Percentiles rank a stretch among this genome's conserved stretches.
These are phyloP conservation scores for Adelognathus sp. DNA, from an alignment of 2,888 invertebrate species.

Conservation along the genomic window DNA sequence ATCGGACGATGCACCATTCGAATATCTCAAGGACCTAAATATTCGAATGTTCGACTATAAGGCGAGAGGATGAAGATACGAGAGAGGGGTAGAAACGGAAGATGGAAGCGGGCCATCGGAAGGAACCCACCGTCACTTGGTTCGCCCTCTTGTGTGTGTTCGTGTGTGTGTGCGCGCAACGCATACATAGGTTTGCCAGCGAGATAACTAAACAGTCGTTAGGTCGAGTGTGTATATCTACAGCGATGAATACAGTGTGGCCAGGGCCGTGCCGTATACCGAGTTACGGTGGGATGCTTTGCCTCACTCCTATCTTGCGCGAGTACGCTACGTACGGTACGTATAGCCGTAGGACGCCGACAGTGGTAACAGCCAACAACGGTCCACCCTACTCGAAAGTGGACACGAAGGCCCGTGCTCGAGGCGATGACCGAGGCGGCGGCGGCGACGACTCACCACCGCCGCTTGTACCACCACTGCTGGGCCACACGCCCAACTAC, in stretches of 20 bases:
- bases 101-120: constrained; percentile 52
- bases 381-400: constrained; percentile 24
- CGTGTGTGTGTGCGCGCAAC: neutral
- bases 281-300: constrained; percentile 58
- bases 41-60: constrained; percentile 43
- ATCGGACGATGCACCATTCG: constrained; percentile 35
- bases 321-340: neutral
- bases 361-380: constrained; percentile 33
- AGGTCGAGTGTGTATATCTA: constrained; percentile 56
- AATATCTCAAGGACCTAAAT: constrained; percentile 52
- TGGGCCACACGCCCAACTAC: constrained; percentile 21
- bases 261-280: constrained; percentile 48
- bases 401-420: constrained; percentile 22
- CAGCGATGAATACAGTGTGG: constrained; percentile 54
- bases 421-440: constrained; percentile 19
- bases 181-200: constrained; percentile 2
- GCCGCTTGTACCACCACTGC: constrained; percentile 34
- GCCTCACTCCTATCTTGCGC: constrained; percentile 36
- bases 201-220: constrained; percentile 64
- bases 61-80: neutral
- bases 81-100: constrained; percentile 47
- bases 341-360: neutral
- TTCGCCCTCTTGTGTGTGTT: constrained; percentile 3
- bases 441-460: constrained; percentile 9
- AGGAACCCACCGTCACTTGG: constrained; percentile 34